Base-by-base conservation (phyloP, 2,888 invertebrate species). In the Eristalis intricaria region DNA sequence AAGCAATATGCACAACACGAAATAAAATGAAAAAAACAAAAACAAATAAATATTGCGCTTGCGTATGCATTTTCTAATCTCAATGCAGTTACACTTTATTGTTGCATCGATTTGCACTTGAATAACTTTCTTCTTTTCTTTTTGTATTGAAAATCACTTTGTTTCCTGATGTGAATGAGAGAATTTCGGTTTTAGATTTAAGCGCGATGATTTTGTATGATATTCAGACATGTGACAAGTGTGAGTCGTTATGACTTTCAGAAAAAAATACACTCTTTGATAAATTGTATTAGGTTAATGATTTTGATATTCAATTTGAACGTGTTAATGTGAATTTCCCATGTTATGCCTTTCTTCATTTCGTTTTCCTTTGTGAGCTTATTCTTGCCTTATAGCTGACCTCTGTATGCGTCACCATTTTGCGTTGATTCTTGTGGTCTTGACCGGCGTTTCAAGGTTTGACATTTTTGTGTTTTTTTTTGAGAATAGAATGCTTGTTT, bases 31-130 rank as follows among this genome's bases (percentile, higher is more conserved):
- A 1, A 13, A 38, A 38, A 38, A 10, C 10, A 32, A 5, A 13
- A 40, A 40, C 1, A 43, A 43, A 43, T 15, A 43, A 43, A 43
- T 50, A 50, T 43, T 71, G 71, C 66, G 75, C 70, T 69, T 80
- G 61, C 50, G 19, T 63, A 71, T 76, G 71, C 61, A 81, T 85
- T 85, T 73, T 76, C 63, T 76, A 81, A 81, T 77, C 29, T 77
- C 68, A 74, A 81, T 85, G 82, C 77, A 82, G 84, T 82, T 85
- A 81, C 66, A 76, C 77, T 82, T 84, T 61, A 68, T 66, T 32
- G 71, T 70, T 50, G 61, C 75, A 84, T 84, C 65, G 65, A 75
- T 70, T 84, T 60, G 74, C 69, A 69, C 64, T 79, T 32, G 60
- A 43, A 60, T n/a, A 64, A 43, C 50, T 50, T 19, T 19, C 19